Evolutionary conservation across 2,113 vertebrate species (phyloP), one percentile per base, ranked within the genome.

Genomic region (Halichoerus grypus): DNA sequence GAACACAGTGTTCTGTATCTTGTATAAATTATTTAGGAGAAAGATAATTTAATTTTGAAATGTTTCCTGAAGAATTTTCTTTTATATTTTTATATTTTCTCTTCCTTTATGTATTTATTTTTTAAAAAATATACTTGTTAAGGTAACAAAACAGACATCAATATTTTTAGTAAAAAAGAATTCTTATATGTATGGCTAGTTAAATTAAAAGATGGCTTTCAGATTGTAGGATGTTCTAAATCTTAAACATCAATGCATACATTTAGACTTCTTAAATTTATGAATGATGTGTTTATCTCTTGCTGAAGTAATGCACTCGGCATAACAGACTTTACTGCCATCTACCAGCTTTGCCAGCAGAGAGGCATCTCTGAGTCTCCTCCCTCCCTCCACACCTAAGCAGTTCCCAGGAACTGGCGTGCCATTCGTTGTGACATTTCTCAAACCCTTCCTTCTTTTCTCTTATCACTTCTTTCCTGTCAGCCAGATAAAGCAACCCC

Each of bases 41-140:
- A 96, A 93, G 31, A 61, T 61, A 63, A 95, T 88, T 95, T 94
- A 71, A 93, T 84, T 90, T 77, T 26, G 7, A 85, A 85, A 79
- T 83, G 79, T 86, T 93, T 72, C 55, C 55, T 86, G 72, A 71
- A 74, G 8, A 1, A 77, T 88, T 96, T 97, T 82, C 59, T 63
- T 86, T 77, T 59, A 39, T 49, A 53, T 74, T 90, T 95, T 65
- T 65, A 12, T 65, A 65, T 65, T 65, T 90, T 88, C 57, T 93
- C 36, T 36, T 53, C 31, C 57, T 71, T 49, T 49, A 46, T 4
- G 28, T 18, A 77, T 49, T 31, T 26, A 28, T 46, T 76, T 74
- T 74, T 36, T 21, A 46, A 26, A 59, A 55, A 93, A 93, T 67
- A 57, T 57, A 87, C 14, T 93, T 59, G 4, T 51, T 55, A 42